These are phyloP conservation scores for Aporophyla lueneburgensis DNA, from an alignment of 2,888 invertebrate species.

Conservation along the genomic window DNA sequence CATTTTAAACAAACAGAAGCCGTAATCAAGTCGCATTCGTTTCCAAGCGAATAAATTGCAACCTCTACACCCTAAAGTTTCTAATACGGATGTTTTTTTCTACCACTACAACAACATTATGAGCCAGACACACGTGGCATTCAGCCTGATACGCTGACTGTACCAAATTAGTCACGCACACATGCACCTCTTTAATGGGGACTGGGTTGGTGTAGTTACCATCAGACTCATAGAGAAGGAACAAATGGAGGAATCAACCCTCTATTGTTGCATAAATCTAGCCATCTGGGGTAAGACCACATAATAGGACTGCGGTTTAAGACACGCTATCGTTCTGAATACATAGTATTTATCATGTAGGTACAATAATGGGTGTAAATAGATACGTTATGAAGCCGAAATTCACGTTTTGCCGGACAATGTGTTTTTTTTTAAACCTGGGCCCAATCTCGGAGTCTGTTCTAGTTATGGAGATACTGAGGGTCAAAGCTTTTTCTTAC, in stretches of 20 bases:
- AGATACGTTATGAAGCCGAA: not conserved
- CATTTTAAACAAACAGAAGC: conserved; percentile 39
- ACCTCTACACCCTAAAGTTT: conserved; percentile 62
- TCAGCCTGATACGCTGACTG: conserved; percentile 64
- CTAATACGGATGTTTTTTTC: conserved; percentile 77
- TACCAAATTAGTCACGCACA: conserved; percentile 82
- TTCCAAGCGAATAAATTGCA: conserved; percentile 60
- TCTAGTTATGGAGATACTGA: not conserved
- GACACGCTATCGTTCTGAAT: not conserved
- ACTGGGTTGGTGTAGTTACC: conserved; percentile 65
- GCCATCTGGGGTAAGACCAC: not conserved
- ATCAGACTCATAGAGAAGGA: conserved; percentile 40
- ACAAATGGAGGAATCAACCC: conserved; percentile 37
- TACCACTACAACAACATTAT: conserved; percentile 78
- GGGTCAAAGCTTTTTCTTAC: not conserved
- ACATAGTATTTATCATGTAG: not conserved
- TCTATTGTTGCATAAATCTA: conserved; percentile 6
- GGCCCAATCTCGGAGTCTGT: not conserved
- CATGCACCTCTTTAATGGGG: conserved; percentile 80
- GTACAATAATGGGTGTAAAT: not conserved
- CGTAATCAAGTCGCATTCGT: conserved; percentile 54
- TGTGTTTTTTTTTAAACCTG: not conserved
- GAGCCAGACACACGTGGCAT: conserved; percentile 79
- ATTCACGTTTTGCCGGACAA: not conserved
- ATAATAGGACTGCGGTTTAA: conserved; percentile 3